Conservation (phyloP, 1,140 invertebrate species). For the Aphaenogaster ashmeadi region DNA sequence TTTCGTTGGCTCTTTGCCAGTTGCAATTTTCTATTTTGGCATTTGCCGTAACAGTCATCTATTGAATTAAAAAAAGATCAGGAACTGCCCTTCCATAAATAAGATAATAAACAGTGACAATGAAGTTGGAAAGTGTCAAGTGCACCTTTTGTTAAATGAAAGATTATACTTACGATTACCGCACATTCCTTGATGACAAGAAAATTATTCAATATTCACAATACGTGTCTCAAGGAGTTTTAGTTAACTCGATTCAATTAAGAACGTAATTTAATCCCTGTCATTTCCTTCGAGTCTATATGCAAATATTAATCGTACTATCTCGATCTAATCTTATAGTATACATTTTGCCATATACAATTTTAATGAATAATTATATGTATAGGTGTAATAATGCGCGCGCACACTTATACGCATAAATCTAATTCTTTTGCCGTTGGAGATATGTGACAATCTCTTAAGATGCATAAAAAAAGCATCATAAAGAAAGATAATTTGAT, state of each 20-base stretch:
- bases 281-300: constrained; percentile 67
- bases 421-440: constrained; percentile 72
- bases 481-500: constrained; percentile 70
- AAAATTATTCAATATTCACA: constrained; percentile 70
- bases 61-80: constrained; percentile 69
- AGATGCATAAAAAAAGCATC: constrained; percentile 75
- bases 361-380: constrained; percentile 67
- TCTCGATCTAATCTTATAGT: constrained; percentile 67
- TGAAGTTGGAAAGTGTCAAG: constrained; percentile 69
- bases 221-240: constrained; percentile 63
- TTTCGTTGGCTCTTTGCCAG: constrained; percentile 52
- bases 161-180: constrained; percentile 68
- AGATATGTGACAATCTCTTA: constrained; percentile 80
- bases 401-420: constrained; percentile 63
- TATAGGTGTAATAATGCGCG: constrained; percentile 49
- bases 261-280: constrained; percentile 70
- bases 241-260: constrained; percentile 59
- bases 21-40: constrained; percentile 72
- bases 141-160: constrained; percentile 59
- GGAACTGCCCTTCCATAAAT: constrained; percentile 70
- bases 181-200: constrained; percentile 57
- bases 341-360: constrained; percentile 74
- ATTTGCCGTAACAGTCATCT: constrained; percentile 70
- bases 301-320: constrained; percentile 74
- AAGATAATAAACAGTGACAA: constrained; percentile 61